These are phyloP conservation scores for Galeruca laticollis DNA, from an alignment of 2,888 invertebrate species.

Conservation along the genomic window DNA sequence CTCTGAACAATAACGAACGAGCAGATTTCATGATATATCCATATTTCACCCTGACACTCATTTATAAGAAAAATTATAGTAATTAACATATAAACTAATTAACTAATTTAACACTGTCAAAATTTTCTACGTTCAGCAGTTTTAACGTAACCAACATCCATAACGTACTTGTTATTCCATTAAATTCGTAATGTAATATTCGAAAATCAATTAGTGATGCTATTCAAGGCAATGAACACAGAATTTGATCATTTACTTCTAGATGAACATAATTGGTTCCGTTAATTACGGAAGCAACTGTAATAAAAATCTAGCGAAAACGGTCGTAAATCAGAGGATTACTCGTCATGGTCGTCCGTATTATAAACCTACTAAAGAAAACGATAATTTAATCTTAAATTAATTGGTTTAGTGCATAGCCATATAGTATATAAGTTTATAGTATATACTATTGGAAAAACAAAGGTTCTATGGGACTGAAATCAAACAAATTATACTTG, in stretches of 20 bases:
- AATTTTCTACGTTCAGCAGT: neutral
- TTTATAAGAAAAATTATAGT: neutral
- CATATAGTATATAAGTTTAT: no score
- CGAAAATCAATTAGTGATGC: conserved; percentile 9
- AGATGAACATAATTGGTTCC: conserved; percentile 2
- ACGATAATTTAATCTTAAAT: neutral
- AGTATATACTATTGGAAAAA: no score
- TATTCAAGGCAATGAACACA: conserved; percentile 6
- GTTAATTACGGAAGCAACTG: conserved; percentile 6
- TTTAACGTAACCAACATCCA: neutral
- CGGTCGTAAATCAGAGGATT: conserved; percentile 1
- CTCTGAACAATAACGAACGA: no score
- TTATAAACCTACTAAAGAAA: neutral
- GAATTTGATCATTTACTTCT: conserved; percentile 4
- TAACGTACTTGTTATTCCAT: conserved; percentile 1
- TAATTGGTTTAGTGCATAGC: neutral
- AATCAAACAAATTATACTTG: no score
- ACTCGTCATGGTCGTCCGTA: neutral
- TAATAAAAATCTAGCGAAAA: conserved; percentile 1
- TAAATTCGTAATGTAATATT: neutral
- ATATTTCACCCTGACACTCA: no score
- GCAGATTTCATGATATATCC: no score
- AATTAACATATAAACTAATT: neutral
- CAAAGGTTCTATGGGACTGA: no score
- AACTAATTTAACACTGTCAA: neutral